Base-by-base conservation (phyloP, 2,888 invertebrate genomes). In the Sarcophaga variegata region DNA sequence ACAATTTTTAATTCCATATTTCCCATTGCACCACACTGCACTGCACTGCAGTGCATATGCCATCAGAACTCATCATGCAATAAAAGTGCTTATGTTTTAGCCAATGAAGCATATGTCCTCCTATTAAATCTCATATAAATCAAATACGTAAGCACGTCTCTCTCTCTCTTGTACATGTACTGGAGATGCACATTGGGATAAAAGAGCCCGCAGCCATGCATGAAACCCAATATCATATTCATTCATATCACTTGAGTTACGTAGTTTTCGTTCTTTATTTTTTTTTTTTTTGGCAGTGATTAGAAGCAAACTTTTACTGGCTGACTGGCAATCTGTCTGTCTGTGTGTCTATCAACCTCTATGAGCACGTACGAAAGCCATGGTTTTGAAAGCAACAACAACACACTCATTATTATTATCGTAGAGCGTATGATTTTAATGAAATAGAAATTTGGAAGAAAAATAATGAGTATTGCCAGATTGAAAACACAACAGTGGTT, bases 361-460 rank as follows among this genome's bases (percentile, higher is more conserved):
- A 37, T 37, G 37, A 37, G 10, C 37, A 37, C 37, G 37, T 37
- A 37, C 8, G 37, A 37, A 10, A 8, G 37, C 37, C 10, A 37
- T 37, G 37, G 37, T 37, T 37, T 27, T 37, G 4, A 59, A 17
- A 17, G 59, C n/a, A 59, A 17, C 17, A n/a, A 59, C 17, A 59
- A 17, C 17, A 5, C n/a, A 5, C 59, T n/a, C 59, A 14, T n/a
- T 37, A 37, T 5, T 49, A 22, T 49, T 10, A 22, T 17, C 14
- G 27, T 37, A 62, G 62, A 45, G 75, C 63, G 22, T 69, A 45
- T 63, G 54, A 81, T 69, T 81, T 75, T 69, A 81, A 81, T 81
- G 62, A 63, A 63, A 69, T 63, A 49, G 67, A 62, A 74, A 75
- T 63, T 69, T 37, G 8, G 8, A 37, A 0, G 2, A 8, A 37